Evolutionary conservation across 2,797 vertebrate genomes (phyloP), one percentile per base, ranked within the genome.

Genomic region (Rhyacichthys aspro): DNA sequence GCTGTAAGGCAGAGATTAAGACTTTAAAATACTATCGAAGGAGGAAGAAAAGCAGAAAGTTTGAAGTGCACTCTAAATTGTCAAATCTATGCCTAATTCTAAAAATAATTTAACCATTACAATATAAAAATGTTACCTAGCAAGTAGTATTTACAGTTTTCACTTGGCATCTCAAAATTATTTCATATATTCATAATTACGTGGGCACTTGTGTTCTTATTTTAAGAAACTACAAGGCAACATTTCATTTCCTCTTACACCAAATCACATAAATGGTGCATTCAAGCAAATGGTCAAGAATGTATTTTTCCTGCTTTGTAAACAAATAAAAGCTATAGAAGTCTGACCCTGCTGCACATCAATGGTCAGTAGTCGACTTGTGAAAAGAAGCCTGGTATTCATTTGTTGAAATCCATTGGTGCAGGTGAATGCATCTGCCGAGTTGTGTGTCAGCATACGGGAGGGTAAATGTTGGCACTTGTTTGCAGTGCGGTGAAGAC

Each of bases 301-400:
- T 84, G 79, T 76, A 76, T 88, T 82, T 75, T 72, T 41, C 78
- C 23, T 28, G 23, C 23, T 76, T 82, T 86, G 74, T 56, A 82
- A 83, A 79, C 79, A 88, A 87, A 87, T 82, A 83, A 76, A 84
- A 83, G 55, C 79, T 69, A 86, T 87, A 82, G 79, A 86, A 73
- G 88, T 84, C 70, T 86, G 89, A 93, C 88, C 88, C 89, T 89
- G 88, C 81, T 79, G 76, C 80, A 82, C 28, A 74, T 74, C 83
- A 85, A 68, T 75, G 90, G 86, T 88, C 87, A 85, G 82, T 82
- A 84, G 78, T 90, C 86, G 79, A 63, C 78, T 81, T 43, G 70
- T 56, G 63, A 73, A 77, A 79, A 77, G 55, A 47, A 82, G 76
- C 65, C 63, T 53, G 41, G 80, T 82, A 75, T 88, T 81, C 55